These are phyloP conservation scores for Solea solea DNA, from an alignment of 2,113 vertebrate species.

Conservation along the genomic window DNA sequence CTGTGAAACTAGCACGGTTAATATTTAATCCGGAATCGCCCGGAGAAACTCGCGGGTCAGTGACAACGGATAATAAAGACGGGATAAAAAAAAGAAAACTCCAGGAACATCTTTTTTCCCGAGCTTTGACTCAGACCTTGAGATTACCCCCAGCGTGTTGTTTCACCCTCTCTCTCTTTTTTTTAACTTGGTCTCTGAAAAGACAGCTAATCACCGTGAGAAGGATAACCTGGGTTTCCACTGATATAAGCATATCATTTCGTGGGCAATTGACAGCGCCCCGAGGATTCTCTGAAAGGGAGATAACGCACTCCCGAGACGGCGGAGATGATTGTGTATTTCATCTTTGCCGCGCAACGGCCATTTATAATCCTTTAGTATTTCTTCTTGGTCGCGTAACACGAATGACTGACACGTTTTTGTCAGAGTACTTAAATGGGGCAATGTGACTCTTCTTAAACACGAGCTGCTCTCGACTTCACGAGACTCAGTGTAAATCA, in stretches of 20 bases:
- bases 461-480: too few relatives aligned
- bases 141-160: slow-evolving; percentile 13
- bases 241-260: slow-evolving; percentile 53
- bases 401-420: slow-evolving; percentile 5
- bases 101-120: background rate
- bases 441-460: too few relatives aligned
- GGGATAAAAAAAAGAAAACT: slow-evolving; percentile 8
- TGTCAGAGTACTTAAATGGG: background rate
- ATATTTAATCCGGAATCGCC: slow-evolving; percentile 28
- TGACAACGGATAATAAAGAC: slow-evolving; percentile 33
- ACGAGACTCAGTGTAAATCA: too few relatives aligned
- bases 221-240: slow-evolving; percentile 33
- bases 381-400: background rate
- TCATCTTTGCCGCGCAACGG: slow-evolving; percentile 15
- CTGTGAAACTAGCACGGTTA: slow-evolving; percentile 8
- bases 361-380: slow-evolving; percentile 9
- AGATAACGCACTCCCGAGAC: slow-evolving; percentile 60
- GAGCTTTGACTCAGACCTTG: slow-evolving; percentile 19
- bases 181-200: background rate
- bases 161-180: background rate
- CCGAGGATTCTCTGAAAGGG: slow-evolving; percentile 41
- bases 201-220: slow-evolving; percentile 35
- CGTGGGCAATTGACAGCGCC: slow-evolving; percentile 51
- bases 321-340: slow-evolving; percentile 24
- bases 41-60: slow-evolving; percentile 28